These are phyloP conservation scores for Myotis planiceps DNA, from an alignment of 2,797 vertebrate species.

Conservation along the genomic window DNA sequence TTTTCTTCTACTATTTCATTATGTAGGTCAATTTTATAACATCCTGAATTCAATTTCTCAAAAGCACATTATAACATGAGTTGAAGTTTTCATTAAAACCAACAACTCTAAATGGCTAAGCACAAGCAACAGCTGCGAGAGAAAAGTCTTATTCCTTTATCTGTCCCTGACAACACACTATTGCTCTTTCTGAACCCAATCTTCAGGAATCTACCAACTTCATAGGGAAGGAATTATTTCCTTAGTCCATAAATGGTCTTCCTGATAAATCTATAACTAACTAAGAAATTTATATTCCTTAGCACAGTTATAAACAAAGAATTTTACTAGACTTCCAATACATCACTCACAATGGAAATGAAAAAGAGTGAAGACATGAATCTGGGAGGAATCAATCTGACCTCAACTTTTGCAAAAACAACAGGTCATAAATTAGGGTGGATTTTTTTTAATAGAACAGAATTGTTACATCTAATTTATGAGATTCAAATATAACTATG, in stretches of 20 bases:
- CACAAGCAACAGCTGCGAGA: not conserved
- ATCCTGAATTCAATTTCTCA: slow-evolving; percentile 7
- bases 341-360: not conserved
- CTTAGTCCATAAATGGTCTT: not conserved
- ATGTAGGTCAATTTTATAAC: not conserved
- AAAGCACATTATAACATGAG: not conserved
- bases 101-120: not conserved
- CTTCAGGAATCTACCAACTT: not conserved
- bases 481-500: not conserved
- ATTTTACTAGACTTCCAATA: not conserved
- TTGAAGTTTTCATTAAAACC: not conserved
- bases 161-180: not conserved
- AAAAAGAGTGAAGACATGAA: not conserved
- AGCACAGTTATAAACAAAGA: not conserved
- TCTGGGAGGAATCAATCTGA: not conserved
- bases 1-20: slow-evolving; percentile 28
- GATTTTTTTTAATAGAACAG: not conserved
- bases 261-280: not conserved
- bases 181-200: not conserved
- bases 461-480: not conserved
- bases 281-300: not conserved
- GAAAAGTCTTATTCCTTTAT: not conserved
- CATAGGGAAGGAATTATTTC: not conserved
- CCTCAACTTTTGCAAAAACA: not conserved
- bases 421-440: not conserved